Conservation (phyloP, 2,113 vertebrate genomes). For the Laticauda laticaudata region DNA sequence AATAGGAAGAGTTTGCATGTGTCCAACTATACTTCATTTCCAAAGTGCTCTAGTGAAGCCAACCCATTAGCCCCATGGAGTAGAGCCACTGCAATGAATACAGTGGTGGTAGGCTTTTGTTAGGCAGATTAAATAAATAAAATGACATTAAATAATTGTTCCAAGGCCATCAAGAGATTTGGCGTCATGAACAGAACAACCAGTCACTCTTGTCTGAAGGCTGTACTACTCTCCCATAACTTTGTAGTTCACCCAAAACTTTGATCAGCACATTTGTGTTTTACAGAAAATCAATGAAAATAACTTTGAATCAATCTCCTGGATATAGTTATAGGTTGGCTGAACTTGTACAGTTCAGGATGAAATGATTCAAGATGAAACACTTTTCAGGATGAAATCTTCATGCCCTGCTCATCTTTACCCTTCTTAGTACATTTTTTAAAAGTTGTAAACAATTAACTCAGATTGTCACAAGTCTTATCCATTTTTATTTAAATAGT, state of each 20-base stretch:
- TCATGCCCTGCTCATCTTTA: neutral
- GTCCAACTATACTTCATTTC: conserved; percentile 68
- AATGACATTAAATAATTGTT: conserved; percentile 33
- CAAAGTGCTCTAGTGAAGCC: conserved; percentile 61
- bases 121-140: conserved; percentile 30
- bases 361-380: neutral
- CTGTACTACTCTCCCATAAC: neutral
- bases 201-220: neutral
- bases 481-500: neutral
- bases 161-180: conserved; percentile 32
- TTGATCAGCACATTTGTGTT: conserved; percentile 10
- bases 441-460: neutral
- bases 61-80: conserved; percentile 60
- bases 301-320: neutral
- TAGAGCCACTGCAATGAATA: conserved; percentile 28
- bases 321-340: neutral
- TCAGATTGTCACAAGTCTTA: neutral
- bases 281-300: neutral
- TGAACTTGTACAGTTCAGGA: neutral
- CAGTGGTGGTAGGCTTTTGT: conserved; percentile 38
- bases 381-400: neutral
- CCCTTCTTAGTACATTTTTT: neutral
- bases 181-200: neutral
- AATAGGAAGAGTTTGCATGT: conserved; percentile 58
- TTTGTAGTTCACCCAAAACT: neutral